A percentile compares a stretch with the other conserved stretches of the same genome.
Conservation (phyloP, 2,888 invertebrate species). For the Hirtodrosophila alboralis region DNA sequence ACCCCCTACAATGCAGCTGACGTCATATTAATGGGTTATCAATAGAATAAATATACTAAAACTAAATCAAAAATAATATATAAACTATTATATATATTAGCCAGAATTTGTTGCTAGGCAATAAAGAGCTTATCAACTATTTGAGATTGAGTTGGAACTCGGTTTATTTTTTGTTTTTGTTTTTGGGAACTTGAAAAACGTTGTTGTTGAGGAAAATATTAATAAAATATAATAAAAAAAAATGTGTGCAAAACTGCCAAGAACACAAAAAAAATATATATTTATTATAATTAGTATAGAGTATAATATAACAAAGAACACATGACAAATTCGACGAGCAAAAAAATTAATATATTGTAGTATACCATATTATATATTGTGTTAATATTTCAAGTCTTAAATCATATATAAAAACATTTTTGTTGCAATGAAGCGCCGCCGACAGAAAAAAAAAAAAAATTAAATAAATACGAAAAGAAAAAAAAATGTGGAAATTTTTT, state of each 20-base stretch:
- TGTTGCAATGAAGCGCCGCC: conserved; percentile 72
- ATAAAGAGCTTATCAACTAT: conserved; percentile 25
- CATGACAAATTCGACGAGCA: conserved; percentile 41
- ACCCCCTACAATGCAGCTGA: conserved; percentile 13
- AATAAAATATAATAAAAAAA: too few species aligned
- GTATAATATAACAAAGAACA: conserved; percentile 23
- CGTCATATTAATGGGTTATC: conserved; percentile 38
- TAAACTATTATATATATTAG: background rate
- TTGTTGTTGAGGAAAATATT: too few species aligned
- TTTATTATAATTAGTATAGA: conserved; percentile 10
- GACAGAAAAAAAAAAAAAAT: conserved; percentile 32
- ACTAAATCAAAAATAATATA: conserved; percentile 7
- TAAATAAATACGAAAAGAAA: conserved; percentile 19
- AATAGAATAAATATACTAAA: conserved; percentile 36
- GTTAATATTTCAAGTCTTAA: conserved; percentile 45
- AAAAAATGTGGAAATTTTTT: conserved; percentile 57
- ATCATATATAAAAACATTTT: conserved; percentile 43
- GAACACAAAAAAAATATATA: conserved; percentile 19
- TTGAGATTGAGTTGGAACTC: conserved; percentile 27
- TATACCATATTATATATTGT: conserved; percentile 18
- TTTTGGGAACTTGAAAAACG: conserved; percentile 26
- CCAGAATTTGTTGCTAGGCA: conserved; percentile 33
- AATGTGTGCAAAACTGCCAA: conserved; percentile 27
- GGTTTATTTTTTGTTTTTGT: background rate
- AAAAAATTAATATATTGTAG: conserved; percentile 7